Evolutionary conservation across 2,888 invertebrate species (phyloP).

Genomic region (Homarus gammarus): DNA sequence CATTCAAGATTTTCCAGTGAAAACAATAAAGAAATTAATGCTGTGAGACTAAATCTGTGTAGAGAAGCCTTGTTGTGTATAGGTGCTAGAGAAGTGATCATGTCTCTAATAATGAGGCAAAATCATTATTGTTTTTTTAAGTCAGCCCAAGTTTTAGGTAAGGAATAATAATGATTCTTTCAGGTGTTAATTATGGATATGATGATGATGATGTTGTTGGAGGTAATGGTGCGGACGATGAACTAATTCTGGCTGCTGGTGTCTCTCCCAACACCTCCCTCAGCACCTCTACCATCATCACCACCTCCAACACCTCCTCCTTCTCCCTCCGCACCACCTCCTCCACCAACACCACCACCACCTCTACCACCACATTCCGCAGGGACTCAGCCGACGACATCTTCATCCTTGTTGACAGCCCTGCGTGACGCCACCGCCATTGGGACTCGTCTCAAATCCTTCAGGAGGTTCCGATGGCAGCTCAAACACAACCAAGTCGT

Average conservation of each 20-base stretch:
- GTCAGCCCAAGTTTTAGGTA: too few relatives aligned
- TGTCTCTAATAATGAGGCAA: too few relatives aligned
- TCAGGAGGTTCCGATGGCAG: neutral
- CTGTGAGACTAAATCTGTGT: too few relatives aligned
- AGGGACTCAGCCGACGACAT: constrained; percentile 23
- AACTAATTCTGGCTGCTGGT: constrained; percentile 44
- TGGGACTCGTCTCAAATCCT: neutral
- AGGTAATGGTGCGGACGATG: constrained; percentile 32
- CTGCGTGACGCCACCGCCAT: neutral
- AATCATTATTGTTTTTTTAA: too few relatives aligned
- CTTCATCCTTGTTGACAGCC: neutral
- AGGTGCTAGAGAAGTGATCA: too few relatives aligned
- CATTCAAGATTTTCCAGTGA: too few relatives aligned
- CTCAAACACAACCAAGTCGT: neutral
- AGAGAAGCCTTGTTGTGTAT: too few relatives aligned
- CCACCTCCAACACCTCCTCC: constrained; percentile 19
- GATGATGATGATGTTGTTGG: constrained; percentile 11
- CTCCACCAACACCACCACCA: constrained; percentile 22
- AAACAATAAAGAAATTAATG: too few relatives aligned
- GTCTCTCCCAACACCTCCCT: constrained; percentile 32
- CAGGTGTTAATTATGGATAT: constrained; percentile 36
- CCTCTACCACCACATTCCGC: constrained; percentile 17
- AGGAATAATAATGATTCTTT: constrained; percentile 6
- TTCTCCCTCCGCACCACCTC: neutral
- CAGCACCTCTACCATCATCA: neutral